These are phyloP conservation scores for Oxystoma pomonae DNA, from an alignment of 2,888 invertebrate species.

Conservation along the genomic window DNA sequence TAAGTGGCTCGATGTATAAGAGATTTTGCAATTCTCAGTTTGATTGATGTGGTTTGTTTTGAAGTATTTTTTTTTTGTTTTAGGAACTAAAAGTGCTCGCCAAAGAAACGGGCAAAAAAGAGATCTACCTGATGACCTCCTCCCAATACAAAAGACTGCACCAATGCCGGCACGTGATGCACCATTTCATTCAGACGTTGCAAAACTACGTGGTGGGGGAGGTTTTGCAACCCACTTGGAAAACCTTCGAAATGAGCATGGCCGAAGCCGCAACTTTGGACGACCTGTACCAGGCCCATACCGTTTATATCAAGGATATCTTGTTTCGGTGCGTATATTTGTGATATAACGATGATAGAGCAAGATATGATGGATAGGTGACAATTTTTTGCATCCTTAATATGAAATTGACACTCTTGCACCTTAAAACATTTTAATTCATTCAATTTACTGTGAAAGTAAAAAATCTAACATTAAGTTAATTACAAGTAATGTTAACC, in stretches of 20 bases:
- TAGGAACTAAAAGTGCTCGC: slow-evolving; percentile 56
- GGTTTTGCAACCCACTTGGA: slow-evolving; percentile 72
- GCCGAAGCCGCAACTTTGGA: slow-evolving; percentile 64
- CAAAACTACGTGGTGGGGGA: slow-evolving; percentile 76
- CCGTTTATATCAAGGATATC: slow-evolving; percentile 70
- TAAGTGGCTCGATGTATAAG: no score
- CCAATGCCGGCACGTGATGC: slow-evolving; percentile 69
- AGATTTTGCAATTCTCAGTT: no score
- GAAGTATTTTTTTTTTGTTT: slow-evolving; percentile 28
- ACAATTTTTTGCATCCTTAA: no score
- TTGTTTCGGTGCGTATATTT: slow-evolving; percentile 64
- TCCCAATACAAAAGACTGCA: slow-evolving; percentile 69
- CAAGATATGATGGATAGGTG: no score
- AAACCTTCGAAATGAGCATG: slow-evolving; percentile 65
- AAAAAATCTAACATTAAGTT: no score
- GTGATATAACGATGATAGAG: no score
- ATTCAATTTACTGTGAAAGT: no score
- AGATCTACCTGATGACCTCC: slow-evolving; percentile 51
- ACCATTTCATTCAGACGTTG: slow-evolving; percentile 68
- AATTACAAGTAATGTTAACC: no score
- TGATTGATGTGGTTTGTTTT: background rate
- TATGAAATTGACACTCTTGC: no score
- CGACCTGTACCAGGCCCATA: slow-evolving; percentile 68
- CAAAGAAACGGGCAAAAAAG: slow-evolving; percentile 41
- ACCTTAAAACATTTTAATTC: no score